phyloP scores from a whole-genome alignment of 2,113 vertebrate species.

The Trematomus loennbergii region DNA sequence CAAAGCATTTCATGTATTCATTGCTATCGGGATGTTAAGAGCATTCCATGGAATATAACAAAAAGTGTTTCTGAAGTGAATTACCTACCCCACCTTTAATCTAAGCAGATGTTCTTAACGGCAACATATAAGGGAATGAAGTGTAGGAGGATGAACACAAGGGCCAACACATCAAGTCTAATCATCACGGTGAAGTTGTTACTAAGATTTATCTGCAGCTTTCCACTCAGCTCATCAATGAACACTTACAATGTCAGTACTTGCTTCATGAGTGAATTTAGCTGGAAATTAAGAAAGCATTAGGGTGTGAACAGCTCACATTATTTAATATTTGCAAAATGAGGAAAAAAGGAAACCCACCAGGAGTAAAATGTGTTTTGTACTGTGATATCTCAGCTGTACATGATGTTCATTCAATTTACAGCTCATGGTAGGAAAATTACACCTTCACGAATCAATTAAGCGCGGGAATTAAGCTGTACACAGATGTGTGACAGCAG shows the following conservation, averaged over 20 bases:
- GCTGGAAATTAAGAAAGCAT: slow-evolving; percentile 2
- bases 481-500: background rate
- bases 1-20: too few relatives aligned
- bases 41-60: too few relatives aligned
- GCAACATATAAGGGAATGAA: background rate
- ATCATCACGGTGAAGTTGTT: slow-evolving; percentile 29
- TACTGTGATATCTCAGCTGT: slow-evolving; percentile 36
- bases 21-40: too few relatives aligned
- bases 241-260: slow-evolving; percentile 4
- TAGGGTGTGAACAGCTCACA: slow-evolving; percentile 17
- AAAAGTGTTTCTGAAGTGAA: too few relatives aligned
- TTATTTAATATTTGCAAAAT: slow-evolving; percentile 41
- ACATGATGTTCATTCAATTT: slow-evolving; percentile 45
- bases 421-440: slow-evolving; percentile 27
- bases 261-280: background rate
- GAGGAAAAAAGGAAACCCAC: background rate
- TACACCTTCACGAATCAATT: slow-evolving; percentile 41
- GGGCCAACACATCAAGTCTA: slow-evolving; percentile 2
- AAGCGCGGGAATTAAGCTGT: slow-evolving; percentile 3
- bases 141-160: background rate
- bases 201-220: background rate
- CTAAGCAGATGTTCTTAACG: background rate
- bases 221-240: slow-evolving; percentile 17
- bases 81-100: background rate
- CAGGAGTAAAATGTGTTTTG: slow-evolving; percentile 6